These are phyloP conservation scores for Mesopsocus fuscifrons DNA, from an alignment of 2,888 invertebrate genomes.

Conservation along the genomic window DNA sequence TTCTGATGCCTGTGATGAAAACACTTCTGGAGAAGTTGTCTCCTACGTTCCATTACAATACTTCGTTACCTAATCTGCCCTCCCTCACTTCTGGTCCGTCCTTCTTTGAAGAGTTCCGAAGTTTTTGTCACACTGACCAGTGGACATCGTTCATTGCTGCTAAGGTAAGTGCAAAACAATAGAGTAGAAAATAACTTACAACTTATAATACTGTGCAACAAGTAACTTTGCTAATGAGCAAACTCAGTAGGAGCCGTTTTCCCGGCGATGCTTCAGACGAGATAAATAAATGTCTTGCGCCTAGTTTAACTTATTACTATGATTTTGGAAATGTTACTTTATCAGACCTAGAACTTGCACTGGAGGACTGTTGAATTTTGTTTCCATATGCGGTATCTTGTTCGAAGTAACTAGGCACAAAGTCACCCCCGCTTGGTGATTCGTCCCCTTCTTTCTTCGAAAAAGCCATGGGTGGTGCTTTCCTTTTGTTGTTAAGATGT, in stretches of 20 bases:
- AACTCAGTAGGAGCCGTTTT: too few relatives aligned
- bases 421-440: background rate
- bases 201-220: background rate
- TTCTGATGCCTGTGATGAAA: constrained; percentile 39
- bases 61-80: constrained; percentile 29
- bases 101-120: constrained; percentile 39
- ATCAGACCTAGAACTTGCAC: too few relatives aligned
- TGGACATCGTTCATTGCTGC: constrained; percentile 33
- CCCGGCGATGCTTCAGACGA: too few relatives aligned
- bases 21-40: constrained; percentile 34
- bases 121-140: constrained; percentile 31
- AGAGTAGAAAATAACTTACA: too few relatives aligned
- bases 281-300: too few relatives aligned
- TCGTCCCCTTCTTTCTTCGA: background rate
- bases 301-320: too few relatives aligned
- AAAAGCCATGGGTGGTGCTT: constrained; percentile 4
- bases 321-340: too few relatives aligned
- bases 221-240: too few relatives aligned
- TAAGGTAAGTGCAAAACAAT: constrained; percentile 24
- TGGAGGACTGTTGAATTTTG: constrained; percentile 1
- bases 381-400: constrained; percentile 1
- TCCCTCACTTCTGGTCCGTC: constrained; percentile 32
- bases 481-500: background rate
- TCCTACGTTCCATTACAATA: constrained; percentile 18
- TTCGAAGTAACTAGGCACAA: background rate